Evolutionary conservation across 1,140 invertebrate genomes (phyloP).

Genomic region (Leptinotarsa undecemlineata): DNA sequence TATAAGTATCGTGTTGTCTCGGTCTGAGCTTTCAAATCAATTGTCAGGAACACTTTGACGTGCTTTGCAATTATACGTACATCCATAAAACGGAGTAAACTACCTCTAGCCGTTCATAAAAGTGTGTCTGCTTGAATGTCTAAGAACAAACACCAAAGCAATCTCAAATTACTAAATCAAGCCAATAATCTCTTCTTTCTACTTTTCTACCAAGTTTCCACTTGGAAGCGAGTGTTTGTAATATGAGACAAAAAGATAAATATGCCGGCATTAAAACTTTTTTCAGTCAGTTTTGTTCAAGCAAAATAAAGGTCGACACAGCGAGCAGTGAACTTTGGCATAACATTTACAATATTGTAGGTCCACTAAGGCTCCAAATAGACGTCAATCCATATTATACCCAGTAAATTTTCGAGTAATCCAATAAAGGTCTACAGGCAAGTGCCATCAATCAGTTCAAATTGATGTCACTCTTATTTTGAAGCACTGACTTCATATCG

Average conservation of each 20-base stretch:
- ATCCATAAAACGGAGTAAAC: too few species aligned
- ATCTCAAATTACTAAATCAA: too few species aligned
- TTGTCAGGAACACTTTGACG: too few species aligned
- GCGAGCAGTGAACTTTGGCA: neutral
- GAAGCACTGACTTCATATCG: constrained; percentile 14
- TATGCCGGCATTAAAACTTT: neutral
- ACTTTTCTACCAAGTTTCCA: neutral
- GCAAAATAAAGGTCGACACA: neutral
- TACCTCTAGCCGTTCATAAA: too few species aligned
- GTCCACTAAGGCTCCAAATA: neutral
- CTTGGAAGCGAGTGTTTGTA: neutral
- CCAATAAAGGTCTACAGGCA: constrained; percentile 20
- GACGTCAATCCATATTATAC: constrained; percentile 27
- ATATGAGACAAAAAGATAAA: neutral
- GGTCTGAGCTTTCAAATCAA: too few species aligned
- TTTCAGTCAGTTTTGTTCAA: neutral
- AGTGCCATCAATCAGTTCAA: constrained; percentile 23
- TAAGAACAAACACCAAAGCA: too few species aligned
- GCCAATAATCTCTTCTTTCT: neutral
- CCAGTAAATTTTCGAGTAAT: constrained; percentile 30
- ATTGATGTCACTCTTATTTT: constrained; percentile 27
- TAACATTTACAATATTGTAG: neutral
- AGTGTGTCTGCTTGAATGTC: too few species aligned
- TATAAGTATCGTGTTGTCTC: too few species aligned
- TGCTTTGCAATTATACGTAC: too few species aligned